phyloP scores from a whole-genome alignment of 2,113 vertebrate species.

The Podarcis cretensis region DNA sequence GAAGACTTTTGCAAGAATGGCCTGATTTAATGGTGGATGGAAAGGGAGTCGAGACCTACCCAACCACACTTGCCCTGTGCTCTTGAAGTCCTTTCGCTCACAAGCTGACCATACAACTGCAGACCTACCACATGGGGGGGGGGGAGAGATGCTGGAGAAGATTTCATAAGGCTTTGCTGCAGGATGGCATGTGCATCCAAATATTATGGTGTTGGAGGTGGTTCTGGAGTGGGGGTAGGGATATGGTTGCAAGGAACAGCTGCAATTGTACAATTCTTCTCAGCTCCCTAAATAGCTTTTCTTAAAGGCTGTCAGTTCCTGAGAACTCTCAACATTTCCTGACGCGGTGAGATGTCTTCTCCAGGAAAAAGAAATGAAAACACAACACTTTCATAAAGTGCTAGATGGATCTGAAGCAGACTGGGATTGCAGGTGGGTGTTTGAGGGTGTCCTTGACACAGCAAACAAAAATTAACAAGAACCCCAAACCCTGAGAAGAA shows the following conservation, averaged over 20 bases:
- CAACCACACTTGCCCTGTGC: neutral
- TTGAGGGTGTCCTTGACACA: no score
- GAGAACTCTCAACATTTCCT: neutral
- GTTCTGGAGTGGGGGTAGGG: neutral
- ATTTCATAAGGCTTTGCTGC: slow-evolving; percentile 53
- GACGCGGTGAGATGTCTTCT: neutral
- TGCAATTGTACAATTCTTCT: neutral
- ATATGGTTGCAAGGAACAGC: neutral
- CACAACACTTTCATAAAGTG: neutral
- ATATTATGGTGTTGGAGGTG: no score
- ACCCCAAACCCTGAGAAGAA: neutral
- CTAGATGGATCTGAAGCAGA: neutral
- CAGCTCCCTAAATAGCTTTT: accelerated
- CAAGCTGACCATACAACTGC: neutral
- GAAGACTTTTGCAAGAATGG: neutral
- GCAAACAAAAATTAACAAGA: neutral
- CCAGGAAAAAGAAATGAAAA: neutral
- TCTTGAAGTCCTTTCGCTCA: neutral
- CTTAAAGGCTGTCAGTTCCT: neutral
- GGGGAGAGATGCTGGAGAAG: slow-evolving; percentile 38
- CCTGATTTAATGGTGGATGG: neutral
- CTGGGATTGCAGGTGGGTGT: no score
- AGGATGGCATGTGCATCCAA: neutral
- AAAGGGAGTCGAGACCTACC: accelerated
- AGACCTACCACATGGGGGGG: slow-evolving; percentile 38